Conservation (phyloP, 2,797 vertebrate genomes). For the Halcyon leucocephala region DNA sequence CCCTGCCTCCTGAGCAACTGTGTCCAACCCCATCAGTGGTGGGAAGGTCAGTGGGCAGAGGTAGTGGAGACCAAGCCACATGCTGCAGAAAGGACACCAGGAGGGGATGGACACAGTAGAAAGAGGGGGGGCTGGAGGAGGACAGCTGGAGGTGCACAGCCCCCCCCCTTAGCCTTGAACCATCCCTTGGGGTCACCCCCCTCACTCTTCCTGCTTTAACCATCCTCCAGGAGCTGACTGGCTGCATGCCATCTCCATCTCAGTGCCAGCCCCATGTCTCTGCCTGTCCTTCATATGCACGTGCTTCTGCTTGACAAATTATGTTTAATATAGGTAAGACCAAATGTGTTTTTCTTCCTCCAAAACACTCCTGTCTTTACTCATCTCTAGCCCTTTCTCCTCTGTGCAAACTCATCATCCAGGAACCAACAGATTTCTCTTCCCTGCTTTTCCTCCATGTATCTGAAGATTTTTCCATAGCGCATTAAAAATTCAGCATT, state of each 20-base stretch:
- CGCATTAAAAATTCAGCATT: neutral
- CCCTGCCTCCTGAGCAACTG: neutral
- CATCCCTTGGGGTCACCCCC: neutral
- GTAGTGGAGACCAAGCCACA: neutral
- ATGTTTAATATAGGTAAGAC: neutral
- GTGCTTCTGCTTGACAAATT: neutral
- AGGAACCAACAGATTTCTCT: neutral
- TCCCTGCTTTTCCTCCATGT: neutral
- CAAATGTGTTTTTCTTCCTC: neutral
- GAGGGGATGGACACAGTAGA: neutral
- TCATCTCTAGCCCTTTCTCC: neutral
- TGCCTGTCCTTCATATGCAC: accelerated
- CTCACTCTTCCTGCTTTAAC: neutral
- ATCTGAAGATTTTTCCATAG: neutral
- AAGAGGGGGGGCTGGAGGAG: neutral
- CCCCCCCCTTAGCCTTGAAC: accelerated
- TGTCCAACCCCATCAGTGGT: neutral
- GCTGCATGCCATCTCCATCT: neutral
- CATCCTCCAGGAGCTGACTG: neutral
- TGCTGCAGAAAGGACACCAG: neutral
- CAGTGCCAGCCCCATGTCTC: neutral
- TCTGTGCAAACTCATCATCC: neutral
- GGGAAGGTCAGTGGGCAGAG: neutral
- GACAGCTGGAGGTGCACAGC: neutral
- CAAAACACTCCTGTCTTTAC: neutral